Percentiles rank a stretch among this genome's conserved stretches.
Evolutionary conservation across 2,797 vertebrate genomes (phyloP).

Genomic region (Geotrypetes seraphini): DNA sequence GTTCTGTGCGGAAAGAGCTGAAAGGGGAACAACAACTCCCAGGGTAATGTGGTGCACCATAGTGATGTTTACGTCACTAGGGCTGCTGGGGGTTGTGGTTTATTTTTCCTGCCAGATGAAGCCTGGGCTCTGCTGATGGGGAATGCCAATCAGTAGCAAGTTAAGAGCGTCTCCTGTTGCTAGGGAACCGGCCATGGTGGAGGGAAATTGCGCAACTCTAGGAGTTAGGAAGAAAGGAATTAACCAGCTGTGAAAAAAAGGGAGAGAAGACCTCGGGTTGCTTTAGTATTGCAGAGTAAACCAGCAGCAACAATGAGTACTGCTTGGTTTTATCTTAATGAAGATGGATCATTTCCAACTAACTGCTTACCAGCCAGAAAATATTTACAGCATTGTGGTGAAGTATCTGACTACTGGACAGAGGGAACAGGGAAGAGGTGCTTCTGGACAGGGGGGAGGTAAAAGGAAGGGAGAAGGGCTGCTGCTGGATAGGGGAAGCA

Average conservation of each 20-base stretch:
- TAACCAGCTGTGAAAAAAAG: too few relatives aligned
- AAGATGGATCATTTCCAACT: constrained; percentile 11
- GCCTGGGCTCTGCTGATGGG: constrained; percentile 12
- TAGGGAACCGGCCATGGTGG: not conserved
- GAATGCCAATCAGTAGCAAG: not conserved
- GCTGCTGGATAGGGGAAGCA: too few relatives aligned
- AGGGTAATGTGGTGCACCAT: not conserved
- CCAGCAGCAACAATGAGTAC: not conserved
- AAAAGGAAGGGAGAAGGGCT: too few relatives aligned
- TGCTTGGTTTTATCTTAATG: constrained; percentile 16
- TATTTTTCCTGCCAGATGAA: too few relatives aligned
- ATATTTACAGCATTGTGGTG: constrained; percentile 8
- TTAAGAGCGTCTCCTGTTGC: not conserved
- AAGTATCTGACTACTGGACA: too few relatives aligned
- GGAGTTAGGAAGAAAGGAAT: not conserved
- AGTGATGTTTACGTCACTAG: not conserved
- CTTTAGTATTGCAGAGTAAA: too few relatives aligned
- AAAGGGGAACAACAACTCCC: not conserved
- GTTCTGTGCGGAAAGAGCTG: too few relatives aligned
- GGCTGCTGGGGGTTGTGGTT: constrained; percentile 31
- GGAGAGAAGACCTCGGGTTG: too few relatives aligned
- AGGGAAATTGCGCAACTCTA: not conserved
- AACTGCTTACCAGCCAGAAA: constrained; percentile 46
- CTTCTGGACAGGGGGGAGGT: too few relatives aligned
- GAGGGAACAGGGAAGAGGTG: too few relatives aligned